phyloP scores from a whole-genome alignment of 2,888 invertebrate species.

The Pseudoips prasinana region DNA sequence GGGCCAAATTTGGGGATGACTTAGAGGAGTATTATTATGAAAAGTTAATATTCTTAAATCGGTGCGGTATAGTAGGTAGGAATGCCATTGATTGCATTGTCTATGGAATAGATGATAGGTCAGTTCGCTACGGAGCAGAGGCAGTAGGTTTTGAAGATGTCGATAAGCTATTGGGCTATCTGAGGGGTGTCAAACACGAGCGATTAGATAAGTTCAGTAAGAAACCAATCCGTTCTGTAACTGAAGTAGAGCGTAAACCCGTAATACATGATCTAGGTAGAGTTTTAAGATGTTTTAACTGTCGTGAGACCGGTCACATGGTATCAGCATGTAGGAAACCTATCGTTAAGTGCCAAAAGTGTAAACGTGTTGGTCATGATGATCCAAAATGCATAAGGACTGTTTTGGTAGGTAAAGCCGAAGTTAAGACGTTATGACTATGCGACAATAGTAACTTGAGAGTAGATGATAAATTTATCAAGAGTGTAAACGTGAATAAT shows the following conservation, averaged over 20 bases:
- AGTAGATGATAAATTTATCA: not conserved
- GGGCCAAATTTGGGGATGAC: not conserved
- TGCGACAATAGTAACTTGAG: not conserved
- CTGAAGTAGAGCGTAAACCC: not conserved
- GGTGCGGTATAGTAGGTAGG: slow-evolving; percentile 14
- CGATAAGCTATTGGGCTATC: not conserved
- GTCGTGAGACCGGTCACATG: slow-evolving; percentile 6
- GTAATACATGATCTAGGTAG: not conserved
- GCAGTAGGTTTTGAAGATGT: not conserved
- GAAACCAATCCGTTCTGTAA: not conserved
- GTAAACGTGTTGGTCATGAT: slow-evolving; percentile 13
- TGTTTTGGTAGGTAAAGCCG: not conserved
- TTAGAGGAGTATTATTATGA: slow-evolving; percentile 5
- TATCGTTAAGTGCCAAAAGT: slow-evolving; percentile 7
- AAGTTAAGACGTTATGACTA: slow-evolving; percentile 1
- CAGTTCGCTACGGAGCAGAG: slow-evolving; percentile 4
- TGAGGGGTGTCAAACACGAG: not conserved
- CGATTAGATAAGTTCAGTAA: not conserved
- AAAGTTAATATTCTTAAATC: slow-evolving; percentile 1
- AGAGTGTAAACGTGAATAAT: not conserved
- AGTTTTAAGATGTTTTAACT: slow-evolving; percentile 9
- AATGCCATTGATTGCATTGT: slow-evolving; percentile 18
- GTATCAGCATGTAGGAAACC: slow-evolving; percentile 8
- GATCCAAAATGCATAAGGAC: not conserved
- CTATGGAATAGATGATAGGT: slow-evolving; percentile 13